Evolutionary conservation across 2,797 vertebrate species (phyloP).

Genomic region (Lagorchestes hirsutus): DNA sequence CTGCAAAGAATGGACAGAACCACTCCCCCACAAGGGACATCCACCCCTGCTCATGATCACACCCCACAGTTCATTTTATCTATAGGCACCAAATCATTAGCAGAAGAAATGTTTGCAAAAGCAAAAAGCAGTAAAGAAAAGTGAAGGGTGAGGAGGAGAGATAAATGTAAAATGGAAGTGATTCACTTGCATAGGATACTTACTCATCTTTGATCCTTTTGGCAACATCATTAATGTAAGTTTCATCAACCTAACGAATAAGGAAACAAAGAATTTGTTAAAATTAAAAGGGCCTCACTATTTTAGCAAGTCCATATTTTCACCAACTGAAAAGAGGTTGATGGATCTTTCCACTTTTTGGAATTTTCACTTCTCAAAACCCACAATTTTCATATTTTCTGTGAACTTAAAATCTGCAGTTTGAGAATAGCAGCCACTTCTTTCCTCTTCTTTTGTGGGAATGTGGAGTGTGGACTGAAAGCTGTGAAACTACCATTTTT

Average conservation of each 20-base stretch:
- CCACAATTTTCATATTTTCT: neutral
- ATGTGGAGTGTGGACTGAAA: neutral
- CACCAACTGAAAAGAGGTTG: neutral
- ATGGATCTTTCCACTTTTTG: neutral
- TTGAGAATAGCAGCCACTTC: conserved; percentile 25
- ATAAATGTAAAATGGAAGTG: neutral
- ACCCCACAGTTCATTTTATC: neutral
- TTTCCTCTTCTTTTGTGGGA: neutral
- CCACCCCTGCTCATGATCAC: neutral
- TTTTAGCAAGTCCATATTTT: conserved; percentile 43
- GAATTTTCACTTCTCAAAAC: conserved; percentile 21
- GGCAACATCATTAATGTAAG: conserved; percentile 87
- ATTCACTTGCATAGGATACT: conserved; percentile 73
- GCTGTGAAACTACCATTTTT: neutral
- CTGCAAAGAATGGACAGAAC: neutral
- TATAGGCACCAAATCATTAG: neutral
- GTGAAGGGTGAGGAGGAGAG: neutral
- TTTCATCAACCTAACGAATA: conserved; percentile 85
- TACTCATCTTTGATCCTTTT: conserved; percentile 87
- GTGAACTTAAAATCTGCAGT: neutral
- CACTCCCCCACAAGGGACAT: neutral
- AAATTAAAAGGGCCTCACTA: conserved; percentile 36
- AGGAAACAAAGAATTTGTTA: conserved; percentile 60
- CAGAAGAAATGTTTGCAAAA: neutral
- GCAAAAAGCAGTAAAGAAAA: neutral